These are phyloP conservation scores for Onychomys leucogaster DNA, from an alignment of 2,797 vertebrate species.

Conservation along the genomic window DNA sequence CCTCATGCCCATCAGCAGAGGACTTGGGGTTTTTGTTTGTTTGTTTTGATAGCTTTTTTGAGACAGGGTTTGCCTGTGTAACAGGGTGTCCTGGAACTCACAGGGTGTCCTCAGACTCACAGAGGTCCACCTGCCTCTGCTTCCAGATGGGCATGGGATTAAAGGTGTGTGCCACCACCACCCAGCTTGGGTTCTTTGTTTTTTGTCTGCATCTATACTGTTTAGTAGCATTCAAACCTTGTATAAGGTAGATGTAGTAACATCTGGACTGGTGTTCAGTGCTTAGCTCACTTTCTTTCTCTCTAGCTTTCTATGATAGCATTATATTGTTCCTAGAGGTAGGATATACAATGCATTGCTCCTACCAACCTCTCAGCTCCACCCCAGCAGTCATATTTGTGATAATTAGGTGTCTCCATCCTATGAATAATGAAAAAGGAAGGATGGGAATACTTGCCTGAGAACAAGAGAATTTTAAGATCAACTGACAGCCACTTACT, in stretches of 20 bases:
- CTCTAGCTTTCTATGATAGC: neutral
- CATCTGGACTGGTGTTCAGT: neutral
- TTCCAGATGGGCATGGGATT: neutral
- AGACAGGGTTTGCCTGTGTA: neutral
- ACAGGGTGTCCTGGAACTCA: neutral
- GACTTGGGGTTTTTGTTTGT: neutral
- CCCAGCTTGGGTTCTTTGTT: neutral
- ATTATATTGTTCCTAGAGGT: neutral
- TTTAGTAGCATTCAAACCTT: neutral
- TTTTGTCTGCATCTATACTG: neutral
- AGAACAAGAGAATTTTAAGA: neutral
- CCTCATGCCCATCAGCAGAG: neutral
- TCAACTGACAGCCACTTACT: neutral
- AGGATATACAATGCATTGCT: no score
- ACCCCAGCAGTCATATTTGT: neutral
- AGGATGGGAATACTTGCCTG: neutral
- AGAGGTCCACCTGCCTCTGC: neutral
- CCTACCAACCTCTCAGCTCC: neutral
- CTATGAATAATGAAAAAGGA: neutral
- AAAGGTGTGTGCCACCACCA: fast-evolving
- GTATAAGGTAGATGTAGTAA: neutral
- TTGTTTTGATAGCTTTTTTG: neutral
- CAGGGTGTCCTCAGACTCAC: neutral
- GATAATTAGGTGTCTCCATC: neutral
- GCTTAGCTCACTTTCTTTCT: neutral